Conservation (phyloP, 2,888 invertebrate species). For the Ecliptopera silaceata region DNA sequence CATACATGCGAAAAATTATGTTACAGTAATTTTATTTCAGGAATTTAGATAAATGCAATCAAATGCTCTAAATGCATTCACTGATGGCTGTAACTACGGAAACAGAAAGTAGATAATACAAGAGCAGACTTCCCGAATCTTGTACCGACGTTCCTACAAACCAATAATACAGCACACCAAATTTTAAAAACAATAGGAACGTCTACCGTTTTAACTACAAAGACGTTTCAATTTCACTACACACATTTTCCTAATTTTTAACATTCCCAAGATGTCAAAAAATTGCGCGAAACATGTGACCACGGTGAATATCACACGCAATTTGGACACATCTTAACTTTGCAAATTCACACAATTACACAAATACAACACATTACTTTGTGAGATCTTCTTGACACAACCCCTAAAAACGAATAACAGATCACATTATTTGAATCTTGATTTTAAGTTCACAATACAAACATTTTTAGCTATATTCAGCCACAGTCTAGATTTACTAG, state of each 20-base stretch:
- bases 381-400: slow-evolving; percentile 63
- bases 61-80: slow-evolving; percentile 19
- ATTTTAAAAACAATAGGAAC: slow-evolving; percentile 34
- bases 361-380: slow-evolving; percentile 42
- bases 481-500: no score
- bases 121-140: background rate
- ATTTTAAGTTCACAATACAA: no score
- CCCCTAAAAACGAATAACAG: slow-evolving; percentile 39
- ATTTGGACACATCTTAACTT: slow-evolving; percentile 6
- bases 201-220: slow-evolving; percentile 33
- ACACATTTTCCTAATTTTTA: slow-evolving; percentile 10
- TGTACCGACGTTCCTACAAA: slow-evolving; percentile 26
- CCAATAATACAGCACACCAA: slow-evolving; percentile 22
- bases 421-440: slow-evolving; percentile 5
- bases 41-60: slow-evolving; percentile 30
- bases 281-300: background rate
- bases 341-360: slow-evolving; percentile 30
- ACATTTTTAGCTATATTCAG: background rate
- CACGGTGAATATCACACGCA: background rate
- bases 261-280: slow-evolving; percentile 4
- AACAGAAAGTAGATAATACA: slow-evolving; percentile 4
- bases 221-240: slow-evolving; percentile 22
- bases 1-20: background rate
- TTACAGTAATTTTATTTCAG: slow-evolving; percentile 1
- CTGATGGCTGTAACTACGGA: slow-evolving; percentile 16